These are phyloP conservation scores for Tridacna gigas DNA, from an alignment of 2,888 invertebrate species.

Conservation along the genomic window DNA sequence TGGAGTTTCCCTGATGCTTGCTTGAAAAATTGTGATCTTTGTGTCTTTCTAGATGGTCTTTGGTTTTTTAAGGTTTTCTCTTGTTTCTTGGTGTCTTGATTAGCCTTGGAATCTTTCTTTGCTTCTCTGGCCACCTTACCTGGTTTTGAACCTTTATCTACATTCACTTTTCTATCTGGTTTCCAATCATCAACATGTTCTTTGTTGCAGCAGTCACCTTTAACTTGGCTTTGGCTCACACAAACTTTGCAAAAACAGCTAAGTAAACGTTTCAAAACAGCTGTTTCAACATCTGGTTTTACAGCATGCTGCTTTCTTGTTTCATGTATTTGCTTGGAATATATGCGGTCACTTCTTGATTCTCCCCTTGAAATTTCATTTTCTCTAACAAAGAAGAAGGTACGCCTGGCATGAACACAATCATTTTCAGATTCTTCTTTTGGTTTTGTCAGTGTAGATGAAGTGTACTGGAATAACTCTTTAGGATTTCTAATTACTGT, in stretches of 20 bases:
- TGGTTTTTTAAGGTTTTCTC: background rate
- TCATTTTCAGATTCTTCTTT: background rate
- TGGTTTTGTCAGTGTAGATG: background rate
- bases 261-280: background rate
- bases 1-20: background rate
- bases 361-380: background rate
- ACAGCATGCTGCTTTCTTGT: background rate
- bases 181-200: no score
- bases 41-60: background rate
- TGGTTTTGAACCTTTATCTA: no score
- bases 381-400: background rate
- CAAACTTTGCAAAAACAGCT: background rate
- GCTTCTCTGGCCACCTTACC: background rate
- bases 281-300: background rate
- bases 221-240: background rate
- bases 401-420: background rate
- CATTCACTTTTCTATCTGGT: no score
- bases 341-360: background rate
- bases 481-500: conserved; percentile 16
- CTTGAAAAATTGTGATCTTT: background rate
- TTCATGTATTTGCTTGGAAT: background rate
- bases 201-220: no score
- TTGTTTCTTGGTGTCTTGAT: background rate
- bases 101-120: background rate
- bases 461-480: conserved; percentile 13